phyloP scores from a whole-genome alignment of 2,113 vertebrate species.

The Argyrosomus japonicus region DNA sequence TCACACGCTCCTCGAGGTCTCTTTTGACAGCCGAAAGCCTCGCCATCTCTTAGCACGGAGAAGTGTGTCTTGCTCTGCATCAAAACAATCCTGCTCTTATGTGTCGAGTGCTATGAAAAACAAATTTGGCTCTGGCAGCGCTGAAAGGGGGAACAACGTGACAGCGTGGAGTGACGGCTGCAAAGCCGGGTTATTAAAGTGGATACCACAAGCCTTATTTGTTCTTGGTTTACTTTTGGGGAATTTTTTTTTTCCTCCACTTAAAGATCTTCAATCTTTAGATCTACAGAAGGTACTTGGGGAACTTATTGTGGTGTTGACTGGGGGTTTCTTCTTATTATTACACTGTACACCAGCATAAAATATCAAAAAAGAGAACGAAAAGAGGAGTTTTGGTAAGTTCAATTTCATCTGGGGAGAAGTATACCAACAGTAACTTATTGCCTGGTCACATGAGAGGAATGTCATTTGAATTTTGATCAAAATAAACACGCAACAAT shows the following conservation, averaged over 20 bases:
- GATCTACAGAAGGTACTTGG: not conserved
- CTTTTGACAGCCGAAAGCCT: conserved; percentile 60
- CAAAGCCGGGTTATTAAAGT: not conserved
- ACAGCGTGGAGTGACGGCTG: conserved; percentile 14
- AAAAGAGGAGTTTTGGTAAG: not conserved
- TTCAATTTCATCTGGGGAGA: not conserved
- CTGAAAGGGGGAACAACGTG: not conserved
- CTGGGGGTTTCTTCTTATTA: not conserved
- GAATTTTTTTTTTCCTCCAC: not conserved
- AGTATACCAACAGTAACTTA: not conserved
- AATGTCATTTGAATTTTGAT: not conserved
- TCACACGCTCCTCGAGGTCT: conserved; percentile 33
- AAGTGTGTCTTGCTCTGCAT: conserved; percentile 46
- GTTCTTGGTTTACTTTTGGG: conserved; percentile 2
- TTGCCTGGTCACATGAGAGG: not conserved
- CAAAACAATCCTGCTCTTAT: conserved; percentile 50
- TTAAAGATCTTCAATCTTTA: not conserved
- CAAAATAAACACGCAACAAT: conserved; percentile 8
- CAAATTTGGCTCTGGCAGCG: conserved; percentile 31
- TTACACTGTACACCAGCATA: not conserved
- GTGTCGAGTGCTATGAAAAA: conserved; percentile 46
- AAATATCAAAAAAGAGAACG: not conserved
- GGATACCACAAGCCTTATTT: not conserved
- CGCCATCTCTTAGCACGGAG: conserved; percentile 28
- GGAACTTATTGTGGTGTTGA: not conserved